Percentiles rank a stretch among this genome's conserved stretches.
Evolutionary conservation across 2,797 vertebrate species (phyloP).

Genomic region (Characodon lateralis): DNA sequence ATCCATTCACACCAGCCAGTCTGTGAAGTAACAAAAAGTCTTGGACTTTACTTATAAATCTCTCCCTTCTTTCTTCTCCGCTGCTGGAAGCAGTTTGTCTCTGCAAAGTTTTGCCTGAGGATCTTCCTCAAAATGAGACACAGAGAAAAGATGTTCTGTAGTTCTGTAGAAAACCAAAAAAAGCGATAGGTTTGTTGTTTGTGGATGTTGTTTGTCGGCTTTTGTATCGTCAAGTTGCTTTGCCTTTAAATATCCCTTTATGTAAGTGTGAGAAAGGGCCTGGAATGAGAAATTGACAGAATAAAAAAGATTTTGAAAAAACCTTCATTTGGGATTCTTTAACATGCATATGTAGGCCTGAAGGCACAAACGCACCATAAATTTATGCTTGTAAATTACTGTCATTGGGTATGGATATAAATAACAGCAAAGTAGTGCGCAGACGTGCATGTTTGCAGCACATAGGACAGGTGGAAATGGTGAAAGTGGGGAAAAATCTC

Average conservation of each 20-base stretch:
- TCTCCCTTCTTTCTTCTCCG: neutral
- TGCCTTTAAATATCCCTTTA: slow-evolving; percentile 16
- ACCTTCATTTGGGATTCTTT: slow-evolving; percentile 18
- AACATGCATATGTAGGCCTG: neutral
- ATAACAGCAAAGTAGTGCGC: slow-evolving; percentile 34
- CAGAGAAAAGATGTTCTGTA: neutral
- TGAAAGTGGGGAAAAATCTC: neutral
- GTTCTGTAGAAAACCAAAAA: neutral
- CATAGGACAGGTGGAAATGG: slow-evolving; percentile 33
- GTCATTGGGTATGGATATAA: slow-evolving; percentile 30
- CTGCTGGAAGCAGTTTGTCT: slow-evolving; percentile 36
- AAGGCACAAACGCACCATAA: slow-evolving; percentile 9
- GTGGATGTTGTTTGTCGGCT: neutral
- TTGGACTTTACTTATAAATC: slow-evolving; percentile 11
- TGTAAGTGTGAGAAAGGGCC: neutral
- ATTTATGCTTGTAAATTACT: slow-evolving; percentile 15
- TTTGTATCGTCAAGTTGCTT: slow-evolving; percentile 1
- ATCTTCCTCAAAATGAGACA: slow-evolving; percentile 8
- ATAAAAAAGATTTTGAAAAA: slow-evolving; percentile 31
- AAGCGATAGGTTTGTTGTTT: neutral
- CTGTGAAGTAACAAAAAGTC: slow-evolving; percentile 50
- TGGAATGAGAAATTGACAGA: slow-evolving; percentile 36
- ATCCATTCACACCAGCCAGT: slow-evolving; percentile 48
- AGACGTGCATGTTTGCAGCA: slow-evolving; percentile 8
- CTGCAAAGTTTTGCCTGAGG: slow-evolving; percentile 24